A percentile compares a stretch with the other conserved stretches of the same genome.
phyloP scores from a whole-genome alignment of 2,888 invertebrate species.

The Idaea straminata region DNA sequence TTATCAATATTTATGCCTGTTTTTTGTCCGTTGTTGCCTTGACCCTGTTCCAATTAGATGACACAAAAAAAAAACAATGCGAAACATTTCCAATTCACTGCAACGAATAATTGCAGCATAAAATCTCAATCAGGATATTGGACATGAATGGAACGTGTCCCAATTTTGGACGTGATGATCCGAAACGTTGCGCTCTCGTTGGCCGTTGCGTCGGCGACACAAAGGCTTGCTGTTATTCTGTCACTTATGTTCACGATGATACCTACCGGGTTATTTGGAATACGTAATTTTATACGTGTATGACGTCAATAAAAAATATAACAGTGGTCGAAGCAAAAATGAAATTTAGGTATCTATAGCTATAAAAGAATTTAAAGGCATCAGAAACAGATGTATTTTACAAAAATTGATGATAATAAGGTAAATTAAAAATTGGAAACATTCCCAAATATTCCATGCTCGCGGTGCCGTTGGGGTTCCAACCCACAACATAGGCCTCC shows the following conservation, averaged over 20 bases:
- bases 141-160: conserved; percentile 50
- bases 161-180: conserved; percentile 52
- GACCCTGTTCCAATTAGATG: not conserved
- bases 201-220: conserved; percentile 39
- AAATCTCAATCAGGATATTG: conserved; percentile 45
- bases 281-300: not conserved
- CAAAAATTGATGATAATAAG: too few relatives aligned
- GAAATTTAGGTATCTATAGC: too few relatives aligned
- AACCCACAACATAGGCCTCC: too few relatives aligned
- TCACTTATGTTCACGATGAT: conserved; percentile 30
- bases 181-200: conserved; percentile 55
- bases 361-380: too few relatives aligned
- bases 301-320: too few relatives aligned
- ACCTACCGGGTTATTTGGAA: not conserved
- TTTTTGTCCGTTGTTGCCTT: not conserved
- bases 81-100: not conserved
- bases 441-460: too few relatives aligned
- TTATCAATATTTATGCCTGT: not conserved
- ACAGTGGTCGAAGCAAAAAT: too few relatives aligned
- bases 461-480: too few relatives aligned
- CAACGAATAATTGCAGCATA: conserved; percentile 3
- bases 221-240: conserved; percentile 50
- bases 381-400: too few relatives aligned
- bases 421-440: too few relatives aligned
- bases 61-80: not conserved